Percentiles rank a stretch among this genome's conserved stretches.
These are phyloP conservation scores for Tetramorium alpestre DNA, from an alignment of 1,140 invertebrate species.

Conservation along the genomic window DNA sequence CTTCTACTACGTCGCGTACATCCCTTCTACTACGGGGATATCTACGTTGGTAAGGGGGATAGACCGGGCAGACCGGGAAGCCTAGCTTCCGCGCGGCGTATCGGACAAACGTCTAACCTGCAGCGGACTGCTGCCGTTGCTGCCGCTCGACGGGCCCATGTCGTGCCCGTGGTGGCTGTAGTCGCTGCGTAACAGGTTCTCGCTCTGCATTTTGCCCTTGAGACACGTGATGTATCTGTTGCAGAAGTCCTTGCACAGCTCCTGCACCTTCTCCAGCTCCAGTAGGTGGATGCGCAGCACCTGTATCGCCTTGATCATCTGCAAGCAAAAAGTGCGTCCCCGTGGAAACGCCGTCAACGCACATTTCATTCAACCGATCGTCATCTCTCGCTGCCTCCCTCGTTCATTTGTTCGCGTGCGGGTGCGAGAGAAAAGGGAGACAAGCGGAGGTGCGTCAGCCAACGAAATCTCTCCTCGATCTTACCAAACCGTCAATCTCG, in stretches of 20 bases:
- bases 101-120: constrained; percentile 82
- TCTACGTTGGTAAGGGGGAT: constrained; percentile 81
- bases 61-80: constrained; percentile 62
- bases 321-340: constrained; percentile 64
- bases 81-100: constrained; percentile 40
- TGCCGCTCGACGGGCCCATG: constrained; percentile 86
- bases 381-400: not conserved
- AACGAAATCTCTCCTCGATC: constrained; percentile 60
- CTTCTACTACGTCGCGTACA: constrained; percentile 64
- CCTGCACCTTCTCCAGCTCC: constrained; percentile 98
- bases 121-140: constrained; percentile 86
- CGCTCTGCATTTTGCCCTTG: constrained; percentile 99
- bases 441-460: too few species aligned
- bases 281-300: constrained; percentile 98
- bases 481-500: constrained; percentile 96
- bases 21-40: constrained; percentile 80
- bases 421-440: not conserved
- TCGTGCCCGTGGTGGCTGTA: constrained; percentile 87
- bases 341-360: not conserved
- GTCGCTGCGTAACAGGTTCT: constrained; percentile 94
- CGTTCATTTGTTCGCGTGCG: not conserved
- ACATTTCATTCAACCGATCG: not conserved
- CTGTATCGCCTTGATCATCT: constrained; percentile 99
- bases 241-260: constrained; percentile 98
- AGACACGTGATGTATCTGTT: constrained; percentile 97